These are phyloP conservation scores for Blastobasis lacticolella DNA, from an alignment of 2,888 invertebrate species.

Conservation along the genomic window DNA sequence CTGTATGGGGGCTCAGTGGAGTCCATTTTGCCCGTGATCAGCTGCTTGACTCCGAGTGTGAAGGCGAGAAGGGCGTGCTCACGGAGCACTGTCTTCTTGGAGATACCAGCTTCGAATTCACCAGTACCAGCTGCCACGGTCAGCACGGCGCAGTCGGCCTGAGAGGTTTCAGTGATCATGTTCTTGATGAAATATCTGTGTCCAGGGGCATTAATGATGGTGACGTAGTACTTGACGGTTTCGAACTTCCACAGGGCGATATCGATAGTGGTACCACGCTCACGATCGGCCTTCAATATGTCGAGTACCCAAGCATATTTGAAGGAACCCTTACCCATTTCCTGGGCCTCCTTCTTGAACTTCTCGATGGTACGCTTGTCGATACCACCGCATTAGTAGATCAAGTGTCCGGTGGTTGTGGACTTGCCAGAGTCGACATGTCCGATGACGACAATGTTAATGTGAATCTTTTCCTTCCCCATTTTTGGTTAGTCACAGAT, in stretches of 20 bases:
- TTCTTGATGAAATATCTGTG: constrained; percentile 99
- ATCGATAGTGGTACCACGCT: constrained; percentile 99
- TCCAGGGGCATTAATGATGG: constrained; percentile 99
- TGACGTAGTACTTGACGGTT: constrained; percentile 95
- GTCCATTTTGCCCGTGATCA: constrained; percentile 99
- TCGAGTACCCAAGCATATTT: constrained; percentile 99
- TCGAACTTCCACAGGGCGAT: constrained; percentile 99
- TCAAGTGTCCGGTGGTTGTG: constrained; percentile 97
- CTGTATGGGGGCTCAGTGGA: constrained; percentile 99
- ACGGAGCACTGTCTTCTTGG: constrained; percentile 99
- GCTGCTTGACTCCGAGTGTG: constrained; percentile 98
- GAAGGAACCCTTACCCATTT: constrained; percentile 99
- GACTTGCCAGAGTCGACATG: constrained; percentile 99
- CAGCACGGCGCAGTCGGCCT: constrained; percentile 97
- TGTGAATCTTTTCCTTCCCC: constrained; percentile 98
- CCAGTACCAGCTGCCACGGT: constrained; percentile 99
- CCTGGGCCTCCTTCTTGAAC: constrained; percentile 99
- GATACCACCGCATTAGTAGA: constrained; percentile 99
- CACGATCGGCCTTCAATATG: constrained; percentile 99
- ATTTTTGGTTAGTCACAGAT: constrained; percentile 81
- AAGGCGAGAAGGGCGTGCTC: constrained; percentile 99
- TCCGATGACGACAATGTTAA: constrained; percentile 99
- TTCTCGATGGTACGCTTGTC: constrained; percentile 99
- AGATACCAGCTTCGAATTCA: constrained; percentile 99
- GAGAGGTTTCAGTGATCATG: constrained; percentile 99